Evolutionary conservation across 2,888 invertebrate species (phyloP).

Genomic region (Apodemia zela): DNA sequence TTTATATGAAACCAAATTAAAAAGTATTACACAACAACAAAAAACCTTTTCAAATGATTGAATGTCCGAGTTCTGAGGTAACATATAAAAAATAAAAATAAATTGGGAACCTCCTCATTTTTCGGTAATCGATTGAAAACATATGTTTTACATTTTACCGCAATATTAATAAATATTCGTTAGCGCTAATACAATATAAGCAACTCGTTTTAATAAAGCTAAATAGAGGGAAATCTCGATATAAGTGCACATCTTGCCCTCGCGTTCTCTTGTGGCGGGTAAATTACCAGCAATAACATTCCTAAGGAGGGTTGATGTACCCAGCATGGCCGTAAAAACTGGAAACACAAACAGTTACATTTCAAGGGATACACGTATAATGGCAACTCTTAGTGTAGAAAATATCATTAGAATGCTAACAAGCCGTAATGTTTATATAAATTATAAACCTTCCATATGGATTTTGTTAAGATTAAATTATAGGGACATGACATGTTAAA

Average conservation of each 20-base stretch:
- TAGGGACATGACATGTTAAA: too few relatives aligned
- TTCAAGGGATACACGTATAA: constrained; percentile 1
- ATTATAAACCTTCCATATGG: too few relatives aligned
- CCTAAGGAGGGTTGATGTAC: constrained; percentile 7
- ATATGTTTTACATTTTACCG: too few relatives aligned
- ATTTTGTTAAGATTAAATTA: too few relatives aligned
- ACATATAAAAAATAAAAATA: too few relatives aligned
- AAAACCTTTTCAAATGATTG: too few relatives aligned
- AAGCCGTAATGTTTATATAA: neutral
- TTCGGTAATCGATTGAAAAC: too few relatives aligned
- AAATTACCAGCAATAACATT: constrained; percentile 4
- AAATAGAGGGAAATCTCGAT: neutral
- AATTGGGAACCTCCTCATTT: too few relatives aligned
- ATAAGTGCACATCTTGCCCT: neutral
- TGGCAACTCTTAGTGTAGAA: neutral
- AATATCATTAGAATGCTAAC: neutral
- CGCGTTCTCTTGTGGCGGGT: neutral
- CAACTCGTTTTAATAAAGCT: neutral
- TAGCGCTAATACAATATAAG: neutral
- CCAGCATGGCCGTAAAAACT: neutral
- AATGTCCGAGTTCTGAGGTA: too few relatives aligned
- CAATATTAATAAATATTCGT: neutral
- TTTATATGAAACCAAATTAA: too few relatives aligned
- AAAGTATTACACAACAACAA: too few relatives aligned
- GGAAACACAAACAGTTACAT: neutral